These are phyloP conservation scores for Halcyon chelicuti DNA, from an alignment of 2,797 vertebrate genomes.

Conservation along the genomic window DNA sequence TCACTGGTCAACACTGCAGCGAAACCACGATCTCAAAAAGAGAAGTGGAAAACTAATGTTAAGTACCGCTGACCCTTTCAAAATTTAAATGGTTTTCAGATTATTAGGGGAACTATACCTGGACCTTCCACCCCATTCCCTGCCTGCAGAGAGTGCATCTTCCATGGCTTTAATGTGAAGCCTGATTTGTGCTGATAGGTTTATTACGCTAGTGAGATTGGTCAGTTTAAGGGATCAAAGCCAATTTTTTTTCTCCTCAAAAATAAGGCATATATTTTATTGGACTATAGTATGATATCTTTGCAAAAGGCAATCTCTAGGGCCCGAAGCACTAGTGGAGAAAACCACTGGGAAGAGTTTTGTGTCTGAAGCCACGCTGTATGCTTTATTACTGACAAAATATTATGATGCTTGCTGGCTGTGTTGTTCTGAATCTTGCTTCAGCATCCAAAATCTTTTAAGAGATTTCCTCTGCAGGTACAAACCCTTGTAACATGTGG, in stretches of 20 bases:
- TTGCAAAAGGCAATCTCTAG: background rate
- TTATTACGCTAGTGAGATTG: background rate
- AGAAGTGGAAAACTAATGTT: constrained; percentile 47
- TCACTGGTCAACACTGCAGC: constrained; percentile 8
- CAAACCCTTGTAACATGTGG: background rate
- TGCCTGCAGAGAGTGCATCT: background rate
- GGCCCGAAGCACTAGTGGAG: background rate
- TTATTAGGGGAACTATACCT: background rate
- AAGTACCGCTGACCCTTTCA: background rate
- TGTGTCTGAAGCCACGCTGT: background rate
- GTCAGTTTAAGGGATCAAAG: constrained; percentile 28
- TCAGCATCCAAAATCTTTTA: background rate
- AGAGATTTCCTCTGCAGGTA: background rate
- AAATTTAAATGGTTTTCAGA: background rate
- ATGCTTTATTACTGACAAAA: background rate
- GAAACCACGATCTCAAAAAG: constrained; percentile 41
- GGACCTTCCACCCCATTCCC: background rate
- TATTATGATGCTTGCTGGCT: background rate
- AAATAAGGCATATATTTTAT: background rate
- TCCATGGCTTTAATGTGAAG: background rate
- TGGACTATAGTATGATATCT: background rate
- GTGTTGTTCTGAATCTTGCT: background rate
- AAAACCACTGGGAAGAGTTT: background rate
- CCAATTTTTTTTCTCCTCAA: background rate
- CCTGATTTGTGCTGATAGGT: background rate